These are phyloP conservation scores for Phocoena phocoena DNA, from an alignment of 2,113 vertebrate species.

Conservation along the genomic window DNA sequence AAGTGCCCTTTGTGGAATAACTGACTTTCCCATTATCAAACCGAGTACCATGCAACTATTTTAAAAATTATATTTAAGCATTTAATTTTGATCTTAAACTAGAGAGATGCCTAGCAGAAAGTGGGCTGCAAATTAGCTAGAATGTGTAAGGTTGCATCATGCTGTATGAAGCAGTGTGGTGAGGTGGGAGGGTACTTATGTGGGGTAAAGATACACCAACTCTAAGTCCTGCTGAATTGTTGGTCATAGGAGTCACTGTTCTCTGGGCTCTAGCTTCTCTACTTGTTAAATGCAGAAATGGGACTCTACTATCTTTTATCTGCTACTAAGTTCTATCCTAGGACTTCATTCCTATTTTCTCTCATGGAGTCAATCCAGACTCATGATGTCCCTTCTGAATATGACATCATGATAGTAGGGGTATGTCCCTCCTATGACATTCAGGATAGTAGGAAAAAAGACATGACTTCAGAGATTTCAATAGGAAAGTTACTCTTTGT, in stretches of 20 bases:
- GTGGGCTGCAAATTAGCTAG: background rate
- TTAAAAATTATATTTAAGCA: background rate
- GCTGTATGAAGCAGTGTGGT: background rate
- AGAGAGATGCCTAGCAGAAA: background rate
- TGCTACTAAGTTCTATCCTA: background rate
- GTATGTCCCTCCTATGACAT: accelerated
- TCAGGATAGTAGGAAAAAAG: background rate
- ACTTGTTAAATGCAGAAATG: background rate
- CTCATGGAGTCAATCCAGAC: background rate
- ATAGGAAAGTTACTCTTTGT: background rate
- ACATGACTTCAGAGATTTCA: background rate
- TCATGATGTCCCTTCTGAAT: background rate
- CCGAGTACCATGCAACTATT: background rate
- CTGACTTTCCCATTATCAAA: conserved; percentile 46
- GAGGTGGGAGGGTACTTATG: background rate
- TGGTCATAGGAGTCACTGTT: background rate
- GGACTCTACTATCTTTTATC: background rate
- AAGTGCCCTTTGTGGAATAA: conserved; percentile 42
- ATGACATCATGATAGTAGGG: background rate
- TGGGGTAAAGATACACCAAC: background rate
- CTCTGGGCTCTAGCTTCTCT: background rate
- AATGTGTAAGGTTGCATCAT: background rate
- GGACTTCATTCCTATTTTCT: background rate
- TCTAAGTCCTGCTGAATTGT: background rate
- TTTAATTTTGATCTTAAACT: conserved; percentile 17